Base-by-base conservation (phyloP, 2,797 vertebrate species). In the Typhlichthys subterraneus region DNA sequence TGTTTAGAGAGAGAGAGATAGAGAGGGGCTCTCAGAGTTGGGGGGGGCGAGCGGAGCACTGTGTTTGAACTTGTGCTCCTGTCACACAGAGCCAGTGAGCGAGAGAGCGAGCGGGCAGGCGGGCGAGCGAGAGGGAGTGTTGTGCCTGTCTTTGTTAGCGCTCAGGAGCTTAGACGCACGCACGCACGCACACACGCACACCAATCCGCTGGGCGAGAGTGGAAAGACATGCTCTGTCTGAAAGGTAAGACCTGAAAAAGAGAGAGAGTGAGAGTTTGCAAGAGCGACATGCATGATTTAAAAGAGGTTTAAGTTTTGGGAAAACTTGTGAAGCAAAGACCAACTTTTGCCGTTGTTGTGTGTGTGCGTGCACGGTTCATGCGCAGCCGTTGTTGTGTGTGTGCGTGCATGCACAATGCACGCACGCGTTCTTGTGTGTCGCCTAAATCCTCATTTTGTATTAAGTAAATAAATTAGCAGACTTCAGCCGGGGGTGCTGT, bases 211-310 rank as follows among this genome's bases (percentile, higher is more conserved):
- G 13, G 67, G 61, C 15, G 57, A 77, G 61, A 13, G 58, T 77
- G 67, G 52, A 33, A 12, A 56, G 52, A 67, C 73, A 83, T 86
- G 85, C 73, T 74, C 61, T 83, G 82, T 63, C 61, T 79, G 4
- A 81, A 77, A 81, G 85, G 85, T 86, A 56, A 56, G 54, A 56
- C n/a, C 9, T 19, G 51, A 53, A 17, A 53, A 17, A 29, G 49
- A 51, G 49, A 51, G 51, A n/a, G 23, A 53, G 17, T 29, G 51
- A 31, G 50, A 10, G 81, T 38, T 55, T 70, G 61, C 13, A 11
- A n/a, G 17, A 5, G 42, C 12, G 19, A 17, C 14, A 29, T 15
- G 13, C 5, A 38, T 8, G 38, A 49, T 45, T 50, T 57, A 19
- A 12, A 31, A 13, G 29, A 12, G 29, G 23, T 23, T 53, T 1